These are phyloP conservation scores for Parauchenoglanis punctatus DNA, from an alignment of 2,797 vertebrate species.

Conservation along the genomic window DNA sequence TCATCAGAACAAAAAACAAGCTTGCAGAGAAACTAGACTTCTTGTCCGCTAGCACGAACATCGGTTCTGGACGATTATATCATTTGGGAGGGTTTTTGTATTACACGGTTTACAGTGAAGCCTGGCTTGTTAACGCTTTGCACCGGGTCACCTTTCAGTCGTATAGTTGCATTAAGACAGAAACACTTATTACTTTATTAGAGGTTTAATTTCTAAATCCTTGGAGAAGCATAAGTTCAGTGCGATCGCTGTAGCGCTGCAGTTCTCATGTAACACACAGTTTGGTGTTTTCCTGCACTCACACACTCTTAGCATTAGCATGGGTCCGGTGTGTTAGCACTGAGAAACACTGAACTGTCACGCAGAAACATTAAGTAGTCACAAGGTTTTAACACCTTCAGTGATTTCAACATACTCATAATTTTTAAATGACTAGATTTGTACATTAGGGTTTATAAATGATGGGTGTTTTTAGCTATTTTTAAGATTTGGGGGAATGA, in stretches of 20 bases:
- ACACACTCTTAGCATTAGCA: neutral
- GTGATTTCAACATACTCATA: neutral
- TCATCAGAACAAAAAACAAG: neutral
- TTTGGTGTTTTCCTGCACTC: neutral
- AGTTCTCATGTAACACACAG: neutral
- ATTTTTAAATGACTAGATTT: neutral
- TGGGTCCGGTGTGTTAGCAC: neutral
- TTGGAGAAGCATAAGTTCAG: neutral
- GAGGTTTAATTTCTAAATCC: neutral
- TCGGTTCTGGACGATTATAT: neutral
- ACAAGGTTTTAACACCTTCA: too few species aligned
- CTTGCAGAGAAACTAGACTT: neutral
- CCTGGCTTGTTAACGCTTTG: neutral
- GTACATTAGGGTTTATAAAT: neutral
- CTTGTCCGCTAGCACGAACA: neutral
- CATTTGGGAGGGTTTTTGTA: neutral
- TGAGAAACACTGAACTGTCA: neutral
- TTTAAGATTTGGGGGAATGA: neutral
- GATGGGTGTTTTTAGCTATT: neutral
- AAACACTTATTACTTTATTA: neutral
- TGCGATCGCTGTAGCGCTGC: neutral
- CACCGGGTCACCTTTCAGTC: neutral
- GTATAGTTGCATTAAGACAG: neutral
- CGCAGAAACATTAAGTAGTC: too few species aligned
- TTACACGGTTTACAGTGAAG: neutral